Conservation (phyloP, 2,888 invertebrate genomes). For the Drosophila fulvimacula region DNA sequence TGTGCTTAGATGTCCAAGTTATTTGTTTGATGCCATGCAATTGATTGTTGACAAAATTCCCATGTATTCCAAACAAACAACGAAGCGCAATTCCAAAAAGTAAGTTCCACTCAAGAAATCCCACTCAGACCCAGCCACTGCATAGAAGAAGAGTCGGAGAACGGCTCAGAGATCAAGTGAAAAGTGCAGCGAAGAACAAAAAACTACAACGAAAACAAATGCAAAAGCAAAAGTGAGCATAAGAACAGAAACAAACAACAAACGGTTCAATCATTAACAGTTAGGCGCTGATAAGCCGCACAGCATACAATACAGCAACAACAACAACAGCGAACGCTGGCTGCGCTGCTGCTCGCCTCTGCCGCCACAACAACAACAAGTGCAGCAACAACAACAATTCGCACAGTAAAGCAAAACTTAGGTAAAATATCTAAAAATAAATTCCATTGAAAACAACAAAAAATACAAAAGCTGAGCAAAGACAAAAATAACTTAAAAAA, state of each 20-base stretch:
- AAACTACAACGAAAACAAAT: not conserved
- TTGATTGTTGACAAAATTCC: conserved; percentile 85
- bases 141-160: conserved; percentile 14
- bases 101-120: conserved; percentile 71
- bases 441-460: conserved; percentile 71
- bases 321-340: conserved; percentile 27
- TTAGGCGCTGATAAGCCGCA: conserved; percentile 46
- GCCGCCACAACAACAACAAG: conserved; percentile 37
- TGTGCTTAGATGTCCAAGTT: conserved; percentile 64
- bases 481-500: conserved; percentile 24
- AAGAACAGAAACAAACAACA: conserved; percentile 32
- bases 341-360: conserved; percentile 31
- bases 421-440: conserved; percentile 83
- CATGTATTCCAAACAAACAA: conserved; percentile 85
- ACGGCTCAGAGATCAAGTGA: conserved; percentile 29
- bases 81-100: conserved; percentile 85
- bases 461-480: conserved; percentile 26
- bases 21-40: conserved; percentile 83
- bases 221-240: conserved; percentile 19
- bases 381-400: conserved; percentile 49
- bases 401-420: conserved; percentile 76
- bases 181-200: conserved; percentile 26
- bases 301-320: conserved; percentile 29
- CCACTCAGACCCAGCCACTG: not conserved
- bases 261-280: conserved; percentile 28